Conservation (phyloP, 1,140 invertebrate species). For the Lineus longissimus region DNA sequence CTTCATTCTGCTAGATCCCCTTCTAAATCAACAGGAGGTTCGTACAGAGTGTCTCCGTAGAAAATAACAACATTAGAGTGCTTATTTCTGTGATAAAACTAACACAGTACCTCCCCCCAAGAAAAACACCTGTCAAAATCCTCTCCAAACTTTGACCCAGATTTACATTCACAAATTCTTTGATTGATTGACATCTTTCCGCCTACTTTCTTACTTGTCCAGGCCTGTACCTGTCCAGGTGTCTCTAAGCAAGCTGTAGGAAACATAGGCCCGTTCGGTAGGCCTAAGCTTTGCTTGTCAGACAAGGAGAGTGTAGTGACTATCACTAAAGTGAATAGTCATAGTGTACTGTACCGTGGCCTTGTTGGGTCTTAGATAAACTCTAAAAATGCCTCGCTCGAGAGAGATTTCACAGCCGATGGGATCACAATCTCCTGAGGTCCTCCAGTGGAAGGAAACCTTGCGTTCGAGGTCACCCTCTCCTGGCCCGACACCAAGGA, state of each 20-base stretch:
- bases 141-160: neutral
- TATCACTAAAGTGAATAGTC: too few relatives aligned
- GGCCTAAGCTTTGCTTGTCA: too few relatives aligned
- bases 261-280: too few relatives aligned
- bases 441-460: conserved; percentile 33
- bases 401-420: conserved; percentile 27
- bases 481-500: neutral
- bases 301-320: too few relatives aligned
- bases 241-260: too few relatives aligned
- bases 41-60: conserved; percentile 7
- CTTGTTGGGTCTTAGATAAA: too few relatives aligned
- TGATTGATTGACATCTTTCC: neutral
- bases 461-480: neutral
- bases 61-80: neutral
- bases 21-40: conserved; percentile 26
- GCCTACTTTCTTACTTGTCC: neutral
- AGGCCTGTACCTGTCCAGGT: neutral
- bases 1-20: conserved; percentile 20
- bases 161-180: too few relatives aligned
- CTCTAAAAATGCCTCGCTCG: conserved; percentile 9
- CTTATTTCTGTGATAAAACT: neutral
- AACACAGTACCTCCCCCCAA: neutral
- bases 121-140: neutral
- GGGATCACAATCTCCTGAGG: conserved; percentile 32
- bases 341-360: too few relatives aligned